Conservation (phyloP, 2,888 invertebrate species). For the Cheilosia pagana region DNA sequence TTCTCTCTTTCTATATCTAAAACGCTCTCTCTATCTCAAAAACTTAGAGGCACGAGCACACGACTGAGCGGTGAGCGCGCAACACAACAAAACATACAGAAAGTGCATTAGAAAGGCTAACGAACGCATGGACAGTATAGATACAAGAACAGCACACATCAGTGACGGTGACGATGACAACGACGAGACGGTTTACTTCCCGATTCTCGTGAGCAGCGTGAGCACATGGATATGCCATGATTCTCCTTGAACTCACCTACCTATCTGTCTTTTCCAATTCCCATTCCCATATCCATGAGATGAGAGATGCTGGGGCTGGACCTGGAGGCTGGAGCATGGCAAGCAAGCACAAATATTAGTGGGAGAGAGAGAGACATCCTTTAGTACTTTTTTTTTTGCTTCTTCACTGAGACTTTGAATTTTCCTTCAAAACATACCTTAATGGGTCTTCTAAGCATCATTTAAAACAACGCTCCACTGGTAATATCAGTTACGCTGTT, state of each 20-base stretch:
- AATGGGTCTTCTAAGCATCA: too few species aligned
- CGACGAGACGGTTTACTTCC: slow-evolving; percentile 53
- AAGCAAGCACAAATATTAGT: slow-evolving; percentile 1
- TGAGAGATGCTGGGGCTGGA: slow-evolving; percentile 2
- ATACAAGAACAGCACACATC: slow-evolving; percentile 12
- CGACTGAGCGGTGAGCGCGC: slow-evolving; percentile 6
- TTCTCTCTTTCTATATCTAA: slow-evolving; percentile 15
- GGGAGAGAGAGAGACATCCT: not conserved
- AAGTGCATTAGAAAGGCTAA: slow-evolving; percentile 64
- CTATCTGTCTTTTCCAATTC: slow-evolving; percentile 25
- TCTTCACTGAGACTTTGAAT: slow-evolving; percentile 5
- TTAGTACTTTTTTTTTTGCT: not conserved
- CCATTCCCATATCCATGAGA: not conserved
- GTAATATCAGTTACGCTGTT: not conserved
- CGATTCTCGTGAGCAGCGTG: slow-evolving; percentile 38
- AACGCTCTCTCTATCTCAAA: slow-evolving; percentile 14
- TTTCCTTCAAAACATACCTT: not conserved
- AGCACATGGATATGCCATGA: slow-evolving; percentile 45
- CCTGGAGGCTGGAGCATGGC: slow-evolving; percentile 7
- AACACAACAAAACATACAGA: slow-evolving; percentile 19
- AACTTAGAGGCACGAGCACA: slow-evolving; percentile 34
- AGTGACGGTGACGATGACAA: not conserved
- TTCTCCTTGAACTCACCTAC: slow-evolving; percentile 58
- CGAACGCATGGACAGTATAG: slow-evolving; percentile 44
- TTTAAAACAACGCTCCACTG: not conserved